Evolutionary conservation across 2,888 invertebrate species (phyloP), one percentile per base, ranked within the genome.

Genomic region (Coleophora deauratella): DNA sequence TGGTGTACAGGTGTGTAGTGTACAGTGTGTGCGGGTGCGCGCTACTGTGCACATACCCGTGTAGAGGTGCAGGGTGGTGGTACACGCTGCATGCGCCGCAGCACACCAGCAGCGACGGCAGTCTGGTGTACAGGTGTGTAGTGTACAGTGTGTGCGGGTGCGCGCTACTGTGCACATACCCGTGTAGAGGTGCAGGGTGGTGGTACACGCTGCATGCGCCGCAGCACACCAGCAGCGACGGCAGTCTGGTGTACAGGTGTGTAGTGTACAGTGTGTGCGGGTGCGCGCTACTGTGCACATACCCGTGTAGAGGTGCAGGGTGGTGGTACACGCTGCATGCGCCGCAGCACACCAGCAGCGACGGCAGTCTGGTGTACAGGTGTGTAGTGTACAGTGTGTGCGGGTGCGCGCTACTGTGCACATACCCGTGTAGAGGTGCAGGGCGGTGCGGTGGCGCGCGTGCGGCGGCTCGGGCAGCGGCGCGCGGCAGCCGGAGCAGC

Each of bases 291-390:
- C 21, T 21, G 21, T 21, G 21, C 6, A 21, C 21, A 21, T 21
- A 70, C 71, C 68, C 50, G 57, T 47, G 38, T 61, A 66, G 9
- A 41, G 35, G 31, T 35, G 35, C 14, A 32, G 9, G 51, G 27
- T 42, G 38, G 27, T 85, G 85, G 56, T 76, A 76, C 62, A 67
- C 74, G 28, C 54, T 43, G 52, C 85, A 85, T 44, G 54, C 49
- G 8, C 44, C 49, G 47, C 86, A 86, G 62, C 74, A 72, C 54
- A 77, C 79, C 47, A 86, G 62, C 44, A 82, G 57, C 4, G 85
- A 85, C 34, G 75, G 70, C 50, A 81, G 38, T 52, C 52, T 14
- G 74, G 21, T 21, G 21, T 71, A 66, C 82, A 84, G 28, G 21
- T 6, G 21, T 4, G 21, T 6, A 21, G 21, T 3, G 21, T 21